Conservation (phyloP, 2,888 invertebrate genomes). For the Tetragonisca angustula region DNA sequence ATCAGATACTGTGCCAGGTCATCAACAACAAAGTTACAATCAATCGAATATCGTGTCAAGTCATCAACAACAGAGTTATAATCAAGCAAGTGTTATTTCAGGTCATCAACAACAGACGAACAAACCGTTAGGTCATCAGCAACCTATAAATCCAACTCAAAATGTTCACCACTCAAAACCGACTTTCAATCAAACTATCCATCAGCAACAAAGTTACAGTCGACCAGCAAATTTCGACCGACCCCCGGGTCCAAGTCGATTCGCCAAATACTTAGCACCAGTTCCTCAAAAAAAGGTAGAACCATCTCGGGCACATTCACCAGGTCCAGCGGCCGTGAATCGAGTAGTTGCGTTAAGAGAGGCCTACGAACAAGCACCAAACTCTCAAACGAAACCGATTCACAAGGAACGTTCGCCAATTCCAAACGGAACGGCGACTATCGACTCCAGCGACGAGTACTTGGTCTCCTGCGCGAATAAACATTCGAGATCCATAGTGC, state of each 20-base stretch:
- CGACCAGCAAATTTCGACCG: constrained; percentile 43
- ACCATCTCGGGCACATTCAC: constrained; percentile 37
- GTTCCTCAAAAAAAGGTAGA: constrained; percentile 39
- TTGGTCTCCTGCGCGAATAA: constrained; percentile 79
- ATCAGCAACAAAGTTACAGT: not conserved
- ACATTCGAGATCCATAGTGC: constrained; percentile 79
- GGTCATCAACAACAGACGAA: not conserved
- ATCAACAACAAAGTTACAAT: not conserved
- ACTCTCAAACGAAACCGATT: constrained; percentile 50
- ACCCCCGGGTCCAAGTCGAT: constrained; percentile 5
- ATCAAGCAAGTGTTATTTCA: not conserved
- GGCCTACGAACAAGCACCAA: constrained; percentile 63
- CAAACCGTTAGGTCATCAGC: not conserved
- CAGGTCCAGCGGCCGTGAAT: constrained; percentile 52
- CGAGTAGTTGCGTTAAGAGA: constrained; percentile 63
- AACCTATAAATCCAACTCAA: not conserved
- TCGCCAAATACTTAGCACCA: constrained; percentile 32
- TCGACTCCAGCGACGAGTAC: constrained; percentile 82
- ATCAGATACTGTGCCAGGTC: not conserved
- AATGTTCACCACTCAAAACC: not conserved
- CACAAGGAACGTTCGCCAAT: constrained; percentile 69
- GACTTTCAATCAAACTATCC: not conserved
- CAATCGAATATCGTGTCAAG: not conserved
- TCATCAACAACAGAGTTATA: not conserved
- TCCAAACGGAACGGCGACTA: constrained; percentile 61